Evolutionary conservation across 2,113 vertebrate species (phyloP).

Genomic region (Microtus ochrogaster): DNA sequence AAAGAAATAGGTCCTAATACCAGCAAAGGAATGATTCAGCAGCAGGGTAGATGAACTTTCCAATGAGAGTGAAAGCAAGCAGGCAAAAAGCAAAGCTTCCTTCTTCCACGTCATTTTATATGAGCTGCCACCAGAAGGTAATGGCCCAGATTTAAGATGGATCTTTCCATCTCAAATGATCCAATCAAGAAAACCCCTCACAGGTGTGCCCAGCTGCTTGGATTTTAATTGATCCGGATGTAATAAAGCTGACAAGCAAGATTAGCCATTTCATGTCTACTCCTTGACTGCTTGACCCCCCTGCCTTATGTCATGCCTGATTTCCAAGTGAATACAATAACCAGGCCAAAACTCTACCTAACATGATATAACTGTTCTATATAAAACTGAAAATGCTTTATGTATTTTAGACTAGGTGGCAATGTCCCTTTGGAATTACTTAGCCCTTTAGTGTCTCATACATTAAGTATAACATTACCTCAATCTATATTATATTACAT

Average conservation of each 20-base stretch:
- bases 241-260: not conserved
- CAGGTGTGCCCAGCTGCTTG: not conserved
- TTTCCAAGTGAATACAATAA: not conserved
- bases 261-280: not conserved
- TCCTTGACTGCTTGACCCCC: not conserved
- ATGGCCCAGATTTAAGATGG: not conserved
- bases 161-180: not conserved
- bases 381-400: not conserved
- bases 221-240: not conserved
- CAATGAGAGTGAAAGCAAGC: not conserved
- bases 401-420: not conserved
- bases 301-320: not conserved
- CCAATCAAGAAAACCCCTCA: not conserved
- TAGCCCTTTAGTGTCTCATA: not conserved
- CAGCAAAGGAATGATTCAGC: not conserved
- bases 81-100: not conserved
- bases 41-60: not conserved
- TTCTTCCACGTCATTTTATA: not conserved
- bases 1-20: not conserved
- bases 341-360: not conserved
- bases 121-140: not conserved
- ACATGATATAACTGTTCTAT: not conserved
- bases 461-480: not conserved
- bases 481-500: not conserved
- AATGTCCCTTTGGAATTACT: not conserved